Base-by-base conservation (phyloP, 2,888 invertebrate genomes). In the Odontocerum albicorne region DNA sequence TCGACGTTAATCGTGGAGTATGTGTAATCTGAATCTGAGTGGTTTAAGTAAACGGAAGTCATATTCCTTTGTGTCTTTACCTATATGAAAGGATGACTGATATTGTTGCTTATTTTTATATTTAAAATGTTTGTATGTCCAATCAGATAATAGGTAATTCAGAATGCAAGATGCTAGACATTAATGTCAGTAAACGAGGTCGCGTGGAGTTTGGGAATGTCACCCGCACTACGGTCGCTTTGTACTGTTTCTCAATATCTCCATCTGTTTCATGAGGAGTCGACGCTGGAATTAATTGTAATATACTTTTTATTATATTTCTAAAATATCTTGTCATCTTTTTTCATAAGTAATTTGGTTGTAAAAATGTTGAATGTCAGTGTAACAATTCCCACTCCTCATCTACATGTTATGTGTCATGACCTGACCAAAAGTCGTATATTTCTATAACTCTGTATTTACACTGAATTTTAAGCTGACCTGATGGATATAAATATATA, bases 401-500 rank as follows among this genome's bases (percentile, higher is more conserved):
- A 77, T 77, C 77, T 78, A 75, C 77, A 77, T 78, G 78, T 78
- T 77, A 77, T 76, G 77, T 78, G 78, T 78, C 78, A 77, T 76
- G 55, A 57, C 78, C 77, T 55, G 58, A 58, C 60, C 60, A 58
- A 61, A 55, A 60, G 55, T 60, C 60, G 43, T 77, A 77, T 78
- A 77, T 77, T 77, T 77, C 77, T 78, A 74, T 77, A 77, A 77
- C 75, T 78, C 77, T 79, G 77, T 78, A 77, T 78, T 77, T 78
- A 78, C 77, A 77, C 77, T 77, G 77, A 77, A 78, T 77, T 76
- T 75, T 76, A 77, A 79, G 78, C 78, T 79, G 78, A 78, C 78
- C 78, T 77, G 78, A 78, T 79, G 77, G 77, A 78, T 79, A 79
- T 78, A 78, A 78, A 78, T 78, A 79, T 79, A 78, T 79, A 78